Evolutionary conservation across 2,797 vertebrate genomes (phyloP).

Genomic region (Protonibea diacanthus): DNA sequence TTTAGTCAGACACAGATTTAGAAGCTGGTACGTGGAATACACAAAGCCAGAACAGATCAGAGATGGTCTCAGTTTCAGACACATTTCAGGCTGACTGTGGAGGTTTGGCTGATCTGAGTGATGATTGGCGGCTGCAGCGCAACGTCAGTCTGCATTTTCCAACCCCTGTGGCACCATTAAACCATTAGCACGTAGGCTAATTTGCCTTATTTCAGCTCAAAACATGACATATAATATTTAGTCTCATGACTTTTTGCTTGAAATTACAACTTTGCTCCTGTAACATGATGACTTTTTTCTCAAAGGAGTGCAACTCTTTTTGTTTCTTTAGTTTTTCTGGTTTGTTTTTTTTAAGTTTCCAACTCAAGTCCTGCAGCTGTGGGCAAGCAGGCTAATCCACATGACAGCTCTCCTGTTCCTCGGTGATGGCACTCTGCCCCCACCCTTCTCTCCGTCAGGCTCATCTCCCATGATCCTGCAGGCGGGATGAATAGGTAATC

Average conservation of each 20-base stretch:
- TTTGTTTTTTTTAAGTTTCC: neutral
- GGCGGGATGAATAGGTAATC: slow-evolving; percentile 62
- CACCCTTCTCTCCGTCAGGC: slow-evolving; percentile 8
- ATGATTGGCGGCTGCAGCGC: too few species aligned
- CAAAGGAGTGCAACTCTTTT: neutral
- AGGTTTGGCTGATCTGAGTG: too few species aligned
- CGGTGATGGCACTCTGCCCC: neutral
- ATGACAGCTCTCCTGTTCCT: slow-evolving; percentile 5
- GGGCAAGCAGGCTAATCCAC: slow-evolving; percentile 37
- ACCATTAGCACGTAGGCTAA: neutral
- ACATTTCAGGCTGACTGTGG: too few species aligned
- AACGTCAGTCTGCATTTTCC: too few species aligned
- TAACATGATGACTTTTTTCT: neutral
- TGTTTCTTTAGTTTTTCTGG: too few species aligned
- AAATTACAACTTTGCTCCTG: too few species aligned
- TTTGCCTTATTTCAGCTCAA: neutral
- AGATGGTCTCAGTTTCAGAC: too few species aligned
- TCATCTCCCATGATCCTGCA: slow-evolving; percentile 40
- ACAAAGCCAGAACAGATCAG: too few species aligned
- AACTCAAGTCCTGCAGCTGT: neutral
- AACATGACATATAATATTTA: neutral
- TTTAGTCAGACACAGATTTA: too few species aligned
- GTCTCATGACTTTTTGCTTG: neutral
- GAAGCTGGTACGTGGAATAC: too few species aligned
- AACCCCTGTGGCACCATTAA: too few species aligned